Conservation (phyloP, 2,888 invertebrate species). For the Muscina levida region DNA sequence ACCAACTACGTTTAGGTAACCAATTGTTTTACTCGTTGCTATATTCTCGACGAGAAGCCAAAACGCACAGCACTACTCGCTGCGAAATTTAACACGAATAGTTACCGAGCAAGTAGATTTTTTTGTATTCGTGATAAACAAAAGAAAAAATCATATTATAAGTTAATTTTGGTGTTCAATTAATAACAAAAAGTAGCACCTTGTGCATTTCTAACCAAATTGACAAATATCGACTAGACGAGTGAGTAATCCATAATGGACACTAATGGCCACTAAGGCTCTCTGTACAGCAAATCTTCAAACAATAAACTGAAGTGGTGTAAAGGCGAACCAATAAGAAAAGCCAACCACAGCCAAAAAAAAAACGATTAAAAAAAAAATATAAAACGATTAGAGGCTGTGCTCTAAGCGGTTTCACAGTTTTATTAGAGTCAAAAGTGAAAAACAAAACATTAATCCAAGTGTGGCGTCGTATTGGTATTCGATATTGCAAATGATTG, state of each 20-base stretch:
- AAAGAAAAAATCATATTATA: conserved; percentile 49
- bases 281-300: background rate
- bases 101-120: conserved; percentile 48
- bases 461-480: too few species aligned
- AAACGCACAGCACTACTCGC: conserved; percentile 28
- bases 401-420: too few species aligned
- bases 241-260: conserved; percentile 52
- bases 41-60: background rate
- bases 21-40: too few species aligned
- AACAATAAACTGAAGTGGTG: background rate
- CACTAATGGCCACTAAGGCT: background rate
- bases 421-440: too few species aligned
- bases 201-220: conserved; percentile 3
- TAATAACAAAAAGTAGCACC: conserved; percentile 9
- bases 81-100: conserved; percentile 41
- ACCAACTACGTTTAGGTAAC: too few species aligned
- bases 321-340: too few species aligned
- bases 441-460: too few species aligned
- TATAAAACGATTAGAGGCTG: too few species aligned
- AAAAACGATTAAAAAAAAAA: background rate
- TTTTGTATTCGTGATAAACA: conserved; percentile 61
- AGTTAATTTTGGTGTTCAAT: conserved; percentile 44
- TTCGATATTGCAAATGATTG: too few species aligned
- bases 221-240: conserved; percentile 25
- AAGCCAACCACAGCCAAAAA: background rate